Conservation (phyloP, 2,797 vertebrate genomes). For the Myiothlypis coronata region DNA sequence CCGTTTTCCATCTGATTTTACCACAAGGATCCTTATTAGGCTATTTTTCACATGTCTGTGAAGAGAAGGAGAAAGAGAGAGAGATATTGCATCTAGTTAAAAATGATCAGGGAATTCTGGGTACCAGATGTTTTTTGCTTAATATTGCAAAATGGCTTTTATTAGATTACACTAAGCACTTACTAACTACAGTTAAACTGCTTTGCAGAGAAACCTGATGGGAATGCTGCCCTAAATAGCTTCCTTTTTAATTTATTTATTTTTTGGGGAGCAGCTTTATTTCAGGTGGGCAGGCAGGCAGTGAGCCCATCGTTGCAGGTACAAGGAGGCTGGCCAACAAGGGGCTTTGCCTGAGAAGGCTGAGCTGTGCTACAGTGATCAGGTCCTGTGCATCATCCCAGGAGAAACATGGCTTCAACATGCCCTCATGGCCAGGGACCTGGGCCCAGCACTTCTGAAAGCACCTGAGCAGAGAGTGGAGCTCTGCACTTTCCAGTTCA, state of each 20-base stretch:
- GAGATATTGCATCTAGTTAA: constrained; percentile 82
- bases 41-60: constrained; percentile 82
- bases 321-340: rapidly evolving
- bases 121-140: constrained; percentile 88
- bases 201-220: constrained; percentile 78
- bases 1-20: constrained; percentile 81
- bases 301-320: rapidly evolving
- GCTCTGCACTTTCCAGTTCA: constrained; percentile 25
- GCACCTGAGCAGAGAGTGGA: not conserved
- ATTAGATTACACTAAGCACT: constrained; percentile 85
- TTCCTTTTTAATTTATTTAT: constrained; percentile 38
- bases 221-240: constrained; percentile 81
- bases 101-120: constrained; percentile 86
- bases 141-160: constrained; percentile 87
- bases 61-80: constrained; percentile 75
- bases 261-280: not conserved
- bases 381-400: not conserved
- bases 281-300: not conserved
- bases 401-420: not conserved
- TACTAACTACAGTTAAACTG: constrained; percentile 86
- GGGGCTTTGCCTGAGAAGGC: not conserved
- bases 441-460: constrained; percentile 16
- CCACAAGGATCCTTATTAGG: constrained; percentile 82
- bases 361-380: not conserved
- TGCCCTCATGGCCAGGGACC: constrained; percentile 15